phyloP scores from a whole-genome alignment of 2,113 vertebrate genomes.

The Pagrus major region DNA sequence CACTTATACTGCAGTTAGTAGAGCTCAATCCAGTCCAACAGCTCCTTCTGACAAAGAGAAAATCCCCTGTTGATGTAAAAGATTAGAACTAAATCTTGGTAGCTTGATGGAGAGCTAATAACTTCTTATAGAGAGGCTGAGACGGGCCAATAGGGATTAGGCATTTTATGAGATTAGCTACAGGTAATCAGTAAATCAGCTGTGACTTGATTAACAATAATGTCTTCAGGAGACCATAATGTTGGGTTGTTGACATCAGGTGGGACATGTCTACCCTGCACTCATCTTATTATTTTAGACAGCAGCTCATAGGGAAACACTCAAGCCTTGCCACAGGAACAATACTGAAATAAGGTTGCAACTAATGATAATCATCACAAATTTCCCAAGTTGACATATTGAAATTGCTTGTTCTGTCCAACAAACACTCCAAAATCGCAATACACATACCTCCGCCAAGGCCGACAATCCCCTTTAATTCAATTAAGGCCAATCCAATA shows the following conservation, averaged over 20 bases:
- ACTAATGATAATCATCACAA: neutral
- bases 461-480: too few relatives aligned
- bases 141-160: conserved; percentile 58
- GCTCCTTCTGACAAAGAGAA: conserved; percentile 13
- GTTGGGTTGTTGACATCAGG: conserved; percentile 2
- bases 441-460: too few relatives aligned
- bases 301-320: neutral
- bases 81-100: conserved; percentile 45
- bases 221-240: conserved; percentile 22
- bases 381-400: neutral
- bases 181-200: conserved; percentile 57
- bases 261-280: neutral
- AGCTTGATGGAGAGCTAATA: conserved; percentile 49
- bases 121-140: conserved; percentile 24
- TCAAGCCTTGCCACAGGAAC: neutral
- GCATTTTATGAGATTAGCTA: conserved; percentile 67
- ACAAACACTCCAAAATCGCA: neutral
- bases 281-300: conserved; percentile 2
- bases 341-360: neutral
- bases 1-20: neutral
- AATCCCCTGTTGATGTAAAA: conserved; percentile 29
- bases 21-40: neutral
- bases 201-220: conserved; percentile 40
- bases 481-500: too few relatives aligned
- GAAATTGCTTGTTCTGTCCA: neutral